phyloP scores from a whole-genome alignment of 2,888 invertebrate species.

The Blastobasis adustella region DNA sequence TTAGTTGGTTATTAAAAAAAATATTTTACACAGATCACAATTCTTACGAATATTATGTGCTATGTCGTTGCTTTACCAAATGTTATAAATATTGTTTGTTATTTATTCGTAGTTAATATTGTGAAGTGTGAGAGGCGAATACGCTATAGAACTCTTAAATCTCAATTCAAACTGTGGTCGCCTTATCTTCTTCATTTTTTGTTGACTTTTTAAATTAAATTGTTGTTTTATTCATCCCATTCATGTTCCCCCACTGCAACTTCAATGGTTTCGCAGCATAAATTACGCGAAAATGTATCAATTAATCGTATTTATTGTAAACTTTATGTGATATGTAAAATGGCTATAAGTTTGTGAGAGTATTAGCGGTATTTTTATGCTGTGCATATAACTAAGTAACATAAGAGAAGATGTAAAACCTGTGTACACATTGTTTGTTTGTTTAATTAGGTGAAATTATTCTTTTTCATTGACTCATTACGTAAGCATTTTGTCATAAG shows the following conservation, averaged over 20 bases:
- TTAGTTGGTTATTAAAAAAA: too few species aligned
- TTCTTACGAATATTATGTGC: too few species aligned
- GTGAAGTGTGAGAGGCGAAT: slow-evolving; percentile 41
- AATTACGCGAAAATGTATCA: slow-evolving; percentile 28
- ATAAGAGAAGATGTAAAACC: background rate
- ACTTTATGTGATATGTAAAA: slow-evolving; percentile 60
- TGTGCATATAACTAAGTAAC: background rate
- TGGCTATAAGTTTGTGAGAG: slow-evolving; percentile 51
- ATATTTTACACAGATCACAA: too few species aligned
- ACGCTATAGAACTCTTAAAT: slow-evolving; percentile 37
- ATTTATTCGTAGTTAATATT: too few species aligned
- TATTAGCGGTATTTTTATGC: slow-evolving; percentile 14
- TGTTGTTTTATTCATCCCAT: slow-evolving; percentile 25
- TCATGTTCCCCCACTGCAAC: slow-evolving; percentile 22
- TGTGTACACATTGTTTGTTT: background rate
- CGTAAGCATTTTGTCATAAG: too few species aligned
- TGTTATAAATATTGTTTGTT: too few species aligned
- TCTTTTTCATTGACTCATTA: background rate
- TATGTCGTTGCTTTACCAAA: too few species aligned
- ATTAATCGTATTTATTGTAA: slow-evolving; percentile 42
- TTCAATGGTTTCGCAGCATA: slow-evolving; percentile 30
- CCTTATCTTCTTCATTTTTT: slow-evolving; percentile 20
- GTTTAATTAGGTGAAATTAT: background rate
- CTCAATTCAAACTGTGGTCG: slow-evolving; percentile 40
- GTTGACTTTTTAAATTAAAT: slow-evolving; percentile 28